Evolutionary conservation across 1,140 invertebrate species (phyloP), one percentile per base, ranked within the genome.

Genomic region (Trachymyrmex cornetzi): DNA sequence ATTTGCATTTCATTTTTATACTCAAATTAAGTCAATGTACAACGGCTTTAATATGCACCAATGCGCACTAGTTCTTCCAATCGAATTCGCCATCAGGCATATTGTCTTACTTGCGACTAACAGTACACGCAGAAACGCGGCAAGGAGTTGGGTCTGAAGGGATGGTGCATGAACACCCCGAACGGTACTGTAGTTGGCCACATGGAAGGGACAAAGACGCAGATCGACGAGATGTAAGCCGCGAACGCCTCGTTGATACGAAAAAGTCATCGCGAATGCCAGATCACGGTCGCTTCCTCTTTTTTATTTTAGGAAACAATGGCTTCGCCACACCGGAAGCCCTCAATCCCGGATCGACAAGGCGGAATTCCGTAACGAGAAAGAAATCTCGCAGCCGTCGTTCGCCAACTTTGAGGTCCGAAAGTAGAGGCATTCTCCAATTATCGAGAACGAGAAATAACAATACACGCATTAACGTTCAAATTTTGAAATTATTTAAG

Each of bases 121-220:
- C 75, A 98, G 97, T 95, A 96, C 85, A 98, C 97, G 6, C 96
- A 97, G 92, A 94, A 96, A 89, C 96, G 97, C 94, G 97, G 96
- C 0, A 96, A 96, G 77, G 96, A 96, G 90, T 94, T 98, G 22
- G 96, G 96, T 4, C 89, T 98, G 1, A 96, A 95, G 90, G 98
- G 98, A 22, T 98, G 97, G 97, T 97, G 97, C 88, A 97, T 96
- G 95, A 98, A 98, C 92, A 98, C 97, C 0, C 88, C 95, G 1
- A 87, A 94, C 71, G 97, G 96, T n/a, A 98, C 97, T 6, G 98
- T 98, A 1, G 91, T 96, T 44, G 98, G 98, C 16, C 95, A 96
- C 72, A 91, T 98, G 27, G 96, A 98, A 95, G 98, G 98, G 57
- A 95, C 96, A 11, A 88, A 94, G 69, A 92, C 95, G 1, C 96